phyloP scores from a whole-genome alignment of 2,797 vertebrate genomes.

The Alectoris magna region DNA sequence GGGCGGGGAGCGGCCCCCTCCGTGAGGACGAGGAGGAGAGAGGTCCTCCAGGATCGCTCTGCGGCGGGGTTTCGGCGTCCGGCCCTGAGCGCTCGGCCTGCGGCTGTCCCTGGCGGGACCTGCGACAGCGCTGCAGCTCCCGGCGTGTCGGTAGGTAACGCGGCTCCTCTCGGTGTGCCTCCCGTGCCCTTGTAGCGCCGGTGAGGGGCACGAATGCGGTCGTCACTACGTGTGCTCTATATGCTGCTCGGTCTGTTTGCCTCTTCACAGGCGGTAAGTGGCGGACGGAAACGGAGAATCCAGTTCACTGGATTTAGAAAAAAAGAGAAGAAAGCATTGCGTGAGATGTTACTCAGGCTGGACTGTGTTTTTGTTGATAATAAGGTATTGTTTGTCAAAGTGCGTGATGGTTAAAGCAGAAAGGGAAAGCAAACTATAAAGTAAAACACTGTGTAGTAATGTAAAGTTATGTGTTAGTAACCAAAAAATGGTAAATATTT shows the following conservation, averaged over 20 bases:
- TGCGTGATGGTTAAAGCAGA: not conserved
- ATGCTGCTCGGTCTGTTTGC: too few relatives aligned
- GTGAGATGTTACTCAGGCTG: conserved; percentile 68
- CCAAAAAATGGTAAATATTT: not conserved
- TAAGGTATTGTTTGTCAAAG: conserved; percentile 66
- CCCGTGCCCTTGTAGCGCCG: too few relatives aligned
- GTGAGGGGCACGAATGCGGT: not conserved
- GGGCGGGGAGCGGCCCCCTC: fast-evolving
- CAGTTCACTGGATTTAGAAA: conserved; percentile 82
- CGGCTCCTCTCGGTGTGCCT: fast-evolving
- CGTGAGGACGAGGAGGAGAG: not conserved
- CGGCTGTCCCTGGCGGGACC: fast-evolving
- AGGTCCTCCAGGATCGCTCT: too few relatives aligned
- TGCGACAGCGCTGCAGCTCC: not conserved
- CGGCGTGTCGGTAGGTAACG: fast-evolving
- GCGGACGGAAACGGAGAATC: conserved; percentile 56
- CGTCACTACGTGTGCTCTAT: too few relatives aligned
- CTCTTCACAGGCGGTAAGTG: conserved; percentile 58
- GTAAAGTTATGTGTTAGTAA: not conserved
- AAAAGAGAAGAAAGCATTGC: conserved; percentile 70
- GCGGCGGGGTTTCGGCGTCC: too few relatives aligned
- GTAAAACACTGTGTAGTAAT: fast-evolving
- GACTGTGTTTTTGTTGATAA: conserved; percentile 76
- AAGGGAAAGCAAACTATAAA: not conserved
- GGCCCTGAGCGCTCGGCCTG: fast-evolving